Evolutionary conservation across 2,113 vertebrate genomes (phyloP).

Genomic region (Turnix velox): DNA sequence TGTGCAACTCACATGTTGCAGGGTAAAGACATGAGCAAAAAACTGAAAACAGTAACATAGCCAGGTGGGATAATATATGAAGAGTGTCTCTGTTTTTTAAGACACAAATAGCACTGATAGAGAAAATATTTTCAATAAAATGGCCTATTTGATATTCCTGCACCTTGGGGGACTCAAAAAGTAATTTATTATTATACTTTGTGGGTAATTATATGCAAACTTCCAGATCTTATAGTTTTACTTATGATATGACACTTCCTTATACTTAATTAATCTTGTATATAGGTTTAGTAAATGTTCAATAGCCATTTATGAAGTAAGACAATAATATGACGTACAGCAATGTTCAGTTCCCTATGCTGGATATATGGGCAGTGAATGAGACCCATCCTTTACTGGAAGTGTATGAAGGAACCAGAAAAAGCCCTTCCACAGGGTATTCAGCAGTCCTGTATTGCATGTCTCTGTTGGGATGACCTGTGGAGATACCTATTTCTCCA

Average conservation of each 20-base stretch:
- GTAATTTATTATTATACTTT: background rate
- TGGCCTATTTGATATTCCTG: background rate
- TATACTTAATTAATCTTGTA: background rate
- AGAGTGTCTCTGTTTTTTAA: background rate
- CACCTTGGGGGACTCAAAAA: background rate
- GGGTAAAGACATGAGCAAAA: background rate
- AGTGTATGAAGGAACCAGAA: background rate
- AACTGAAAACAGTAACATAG: background rate
- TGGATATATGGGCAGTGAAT: background rate
- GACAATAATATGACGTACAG: background rate
- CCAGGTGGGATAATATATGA: background rate
- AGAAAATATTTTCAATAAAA: background rate
- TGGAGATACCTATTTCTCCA: background rate
- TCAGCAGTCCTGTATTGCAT: background rate
- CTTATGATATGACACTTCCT: background rate
- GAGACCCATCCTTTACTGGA: background rate
- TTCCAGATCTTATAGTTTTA: background rate
- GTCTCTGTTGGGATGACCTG: background rate
- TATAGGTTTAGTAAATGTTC: background rate
- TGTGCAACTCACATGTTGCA: background rate
- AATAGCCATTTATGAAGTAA: background rate
- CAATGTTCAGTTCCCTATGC: background rate
- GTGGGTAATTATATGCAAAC: background rate
- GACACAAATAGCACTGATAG: background rate
- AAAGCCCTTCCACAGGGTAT: background rate